These are phyloP conservation scores for Antechinus flavipes DNA, from an alignment of 2,113 vertebrate genomes.

Conservation along the genomic window DNA sequence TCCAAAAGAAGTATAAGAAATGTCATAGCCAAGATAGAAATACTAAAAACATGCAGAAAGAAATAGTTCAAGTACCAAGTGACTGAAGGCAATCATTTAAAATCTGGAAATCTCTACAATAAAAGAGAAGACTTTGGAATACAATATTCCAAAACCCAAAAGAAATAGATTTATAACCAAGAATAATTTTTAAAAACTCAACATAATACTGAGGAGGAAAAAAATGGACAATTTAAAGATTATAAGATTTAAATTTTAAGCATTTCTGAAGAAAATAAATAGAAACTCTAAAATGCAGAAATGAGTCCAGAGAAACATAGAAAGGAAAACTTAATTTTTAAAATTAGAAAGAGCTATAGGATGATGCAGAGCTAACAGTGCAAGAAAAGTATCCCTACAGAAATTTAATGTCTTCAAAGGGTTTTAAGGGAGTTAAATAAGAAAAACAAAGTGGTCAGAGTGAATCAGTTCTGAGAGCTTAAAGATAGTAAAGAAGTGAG, in stretches of 20 bases:
- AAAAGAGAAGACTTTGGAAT: neutral
- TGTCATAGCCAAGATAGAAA: neutral
- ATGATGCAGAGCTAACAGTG: no score
- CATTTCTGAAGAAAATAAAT: neutral
- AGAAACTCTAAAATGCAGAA: neutral
- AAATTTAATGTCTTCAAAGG: neutral
- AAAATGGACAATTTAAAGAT: neutral
- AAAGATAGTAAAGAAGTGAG: neutral
- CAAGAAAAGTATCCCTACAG: no score
- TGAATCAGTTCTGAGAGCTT: neutral
- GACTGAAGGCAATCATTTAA: neutral
- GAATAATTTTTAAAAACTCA: neutral
- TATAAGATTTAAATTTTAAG: neutral
- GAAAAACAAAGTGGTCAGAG: neutral
- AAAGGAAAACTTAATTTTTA: neutral
- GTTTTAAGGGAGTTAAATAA: neutral
- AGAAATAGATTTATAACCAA: neutral
- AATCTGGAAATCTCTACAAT: neutral
- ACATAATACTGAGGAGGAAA: neutral
- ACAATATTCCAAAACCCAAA: neutral
- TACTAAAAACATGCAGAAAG: neutral
- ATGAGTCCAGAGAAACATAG: neutral
- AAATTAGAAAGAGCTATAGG: no score
- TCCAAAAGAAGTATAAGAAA: neutral
- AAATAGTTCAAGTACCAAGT: neutral